Percentiles rank a stretch among this genome's conserved stretches.
These are phyloP conservation scores for Paraplagusia blochii DNA, from an alignment of 2,113 vertebrate species.

Conservation along the genomic window DNA sequence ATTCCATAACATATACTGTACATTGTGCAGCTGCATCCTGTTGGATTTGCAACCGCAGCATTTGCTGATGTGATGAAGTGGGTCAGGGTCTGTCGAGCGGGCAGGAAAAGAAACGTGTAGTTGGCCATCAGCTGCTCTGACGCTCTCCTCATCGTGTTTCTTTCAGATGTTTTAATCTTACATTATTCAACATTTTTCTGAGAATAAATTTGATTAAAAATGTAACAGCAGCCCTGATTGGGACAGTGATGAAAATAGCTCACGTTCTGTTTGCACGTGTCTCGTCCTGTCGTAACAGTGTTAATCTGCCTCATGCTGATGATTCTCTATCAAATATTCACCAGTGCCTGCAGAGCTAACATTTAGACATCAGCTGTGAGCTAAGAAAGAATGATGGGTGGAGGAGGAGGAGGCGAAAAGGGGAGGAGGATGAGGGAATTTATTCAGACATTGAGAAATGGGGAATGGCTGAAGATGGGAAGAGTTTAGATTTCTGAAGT, in stretches of 20 bases:
- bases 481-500: slow-evolving; percentile 38
- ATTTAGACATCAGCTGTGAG: slow-evolving; percentile 51
- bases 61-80: slow-evolving; percentile 39
- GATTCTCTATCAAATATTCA: slow-evolving; percentile 69
- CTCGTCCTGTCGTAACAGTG: slow-evolving; percentile 30
- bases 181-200: neutral
- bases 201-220: neutral
- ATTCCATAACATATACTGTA: neutral
- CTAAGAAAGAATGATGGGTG: no score
- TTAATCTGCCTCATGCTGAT: slow-evolving; percentile 36
- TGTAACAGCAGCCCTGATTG: neutral
- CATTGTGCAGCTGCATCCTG: slow-evolving; percentile 32
- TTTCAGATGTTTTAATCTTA: neutral
- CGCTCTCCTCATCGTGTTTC: no score
- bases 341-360: slow-evolving; percentile 53
- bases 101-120: neutral
- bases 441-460: no score
- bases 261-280: slow-evolving; percentile 19
- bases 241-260: slow-evolving; percentile 10
- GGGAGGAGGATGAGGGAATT: no score
- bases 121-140: neutral
- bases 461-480: slow-evolving; percentile 8
- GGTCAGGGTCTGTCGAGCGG: slow-evolving; percentile 35
- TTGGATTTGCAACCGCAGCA: slow-evolving; percentile 28
- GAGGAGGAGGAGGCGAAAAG: no score